phyloP scores from a whole-genome alignment of 2,113 vertebrate species.

The Potamarius usumacintae region DNA sequence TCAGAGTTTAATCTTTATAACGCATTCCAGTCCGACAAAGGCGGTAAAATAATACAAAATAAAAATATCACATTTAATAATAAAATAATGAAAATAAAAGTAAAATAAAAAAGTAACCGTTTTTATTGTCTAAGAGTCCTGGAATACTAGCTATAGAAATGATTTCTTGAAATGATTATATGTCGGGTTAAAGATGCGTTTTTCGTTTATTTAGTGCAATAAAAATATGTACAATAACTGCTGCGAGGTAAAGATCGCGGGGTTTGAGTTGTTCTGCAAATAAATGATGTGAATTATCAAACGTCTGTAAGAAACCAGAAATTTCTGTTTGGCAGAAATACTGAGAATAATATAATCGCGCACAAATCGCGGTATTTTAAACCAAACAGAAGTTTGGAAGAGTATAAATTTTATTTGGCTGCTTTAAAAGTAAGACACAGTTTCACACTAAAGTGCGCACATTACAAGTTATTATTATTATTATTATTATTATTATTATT shows the following conservation, averaged over 20 bases:
- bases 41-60: neutral
- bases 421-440: neutral
- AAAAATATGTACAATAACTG: neutral
- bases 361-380: neutral
- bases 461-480: neutral
- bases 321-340: neutral
- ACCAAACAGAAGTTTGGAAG: neutral
- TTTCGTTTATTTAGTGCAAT: neutral
- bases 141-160: neutral
- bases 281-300: neutral
- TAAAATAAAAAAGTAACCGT: neutral
- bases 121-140: neutral
- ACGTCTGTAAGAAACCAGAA: neutral
- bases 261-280: neutral
- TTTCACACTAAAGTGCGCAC: neutral
- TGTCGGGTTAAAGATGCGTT: neutral
- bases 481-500: constrained; percentile 3
- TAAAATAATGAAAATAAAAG: neutral
- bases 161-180: neutral
- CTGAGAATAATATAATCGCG: neutral
- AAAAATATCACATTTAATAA: neutral
- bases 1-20: neutral
- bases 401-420: neutral
- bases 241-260: neutral
- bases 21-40: neutral